Base-by-base conservation (phyloP, 2,888 invertebrate genomes). In the Ditula angustiorana region DNA sequence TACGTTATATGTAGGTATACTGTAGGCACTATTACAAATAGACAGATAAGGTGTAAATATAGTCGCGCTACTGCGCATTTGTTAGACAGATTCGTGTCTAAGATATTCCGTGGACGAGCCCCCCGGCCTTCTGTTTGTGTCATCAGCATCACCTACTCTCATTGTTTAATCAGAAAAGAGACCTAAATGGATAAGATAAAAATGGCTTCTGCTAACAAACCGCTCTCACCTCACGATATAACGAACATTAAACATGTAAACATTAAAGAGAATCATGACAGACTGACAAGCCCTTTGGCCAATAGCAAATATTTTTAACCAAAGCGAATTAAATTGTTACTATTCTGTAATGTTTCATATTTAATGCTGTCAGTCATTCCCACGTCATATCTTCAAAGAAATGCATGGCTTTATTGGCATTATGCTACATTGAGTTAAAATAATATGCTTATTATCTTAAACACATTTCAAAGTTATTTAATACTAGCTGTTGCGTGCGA, bases 241-340 rank as follows among this genome's bases (percentile, higher is more conserved):
- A 47, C 49, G 37, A 28, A 49, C 21, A 35, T 49, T 30, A 53
- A 49, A 37, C 72, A 84, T 83, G 81, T 73, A 81, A 85, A 86
- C 83, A 82, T 72, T 76, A 76, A 80, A 86, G 33, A 46, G 24
- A 47, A 35, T 37, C 30, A 37, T 57, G 41, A 56, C 37, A 50
- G 7, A 37, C 23, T 56, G 55, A 61, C 61, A 61, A 19, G 47
- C 35, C 61, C 61, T 37, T 56, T 56, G 55, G 47, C 35, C 16
- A 41, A 11, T 33, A 11, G 28, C 23, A 62, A 41, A 49, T 62
- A 47, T 61, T 47, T 47, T 47, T 4, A 61, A 35, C 10, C 16
- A 28, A 28, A 13, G 13, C 13, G 16, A 37, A 37, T 16, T 16
- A 37, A 37, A 16, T 37, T 2, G 16, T 35, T 35, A 26, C 26